A percentile compares a stretch with the other conserved stretches of the same genome.
Evolutionary conservation across 2,888 invertebrate genomes (phyloP).

Genomic region (Drosophila melanocephala): DNA sequence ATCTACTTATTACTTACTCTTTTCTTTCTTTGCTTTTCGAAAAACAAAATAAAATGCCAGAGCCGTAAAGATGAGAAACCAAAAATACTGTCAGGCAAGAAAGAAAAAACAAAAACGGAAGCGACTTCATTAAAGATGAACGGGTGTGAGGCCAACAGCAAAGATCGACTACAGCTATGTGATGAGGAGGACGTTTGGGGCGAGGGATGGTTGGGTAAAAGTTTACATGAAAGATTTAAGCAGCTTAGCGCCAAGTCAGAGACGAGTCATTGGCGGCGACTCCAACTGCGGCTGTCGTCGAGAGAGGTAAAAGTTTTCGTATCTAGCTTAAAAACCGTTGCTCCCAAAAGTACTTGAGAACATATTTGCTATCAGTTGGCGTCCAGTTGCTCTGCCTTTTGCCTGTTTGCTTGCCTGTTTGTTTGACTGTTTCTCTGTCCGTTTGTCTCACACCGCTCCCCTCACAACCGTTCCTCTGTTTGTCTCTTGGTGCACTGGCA

Average conservation of each 20-base stretch:
- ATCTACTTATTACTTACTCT: conserved; percentile 17
- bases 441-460: conserved; percentile 11
- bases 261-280: conserved; percentile 54
- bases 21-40: neutral
- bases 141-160: conserved; percentile 27
- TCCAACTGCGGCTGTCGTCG: conserved; percentile 23
- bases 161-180: conserved; percentile 62
- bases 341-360: conserved; percentile 74
- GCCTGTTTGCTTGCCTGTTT: conserved; percentile 21
- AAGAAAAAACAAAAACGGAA: conserved; percentile 37
- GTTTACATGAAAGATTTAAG: conserved; percentile 81
- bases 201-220: conserved; percentile 43
- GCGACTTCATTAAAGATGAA: conserved; percentile 73
- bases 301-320: conserved; percentile 71
- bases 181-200: conserved; percentile 7
- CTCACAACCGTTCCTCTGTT: conserved; percentile 28
- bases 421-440: conserved; percentile 27
- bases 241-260: conserved; percentile 76
- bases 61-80: conserved; percentile 6
- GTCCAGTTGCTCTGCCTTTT: conserved; percentile 66
- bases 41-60: conserved; percentile 49
- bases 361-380: conserved; percentile 81
- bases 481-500: conserved; percentile 55
- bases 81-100: conserved; percentile 34
- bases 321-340: conserved; percentile 78